Conservation (phyloP, 2,113 vertebrate genomes). For the Hemicordylus capensis region DNA sequence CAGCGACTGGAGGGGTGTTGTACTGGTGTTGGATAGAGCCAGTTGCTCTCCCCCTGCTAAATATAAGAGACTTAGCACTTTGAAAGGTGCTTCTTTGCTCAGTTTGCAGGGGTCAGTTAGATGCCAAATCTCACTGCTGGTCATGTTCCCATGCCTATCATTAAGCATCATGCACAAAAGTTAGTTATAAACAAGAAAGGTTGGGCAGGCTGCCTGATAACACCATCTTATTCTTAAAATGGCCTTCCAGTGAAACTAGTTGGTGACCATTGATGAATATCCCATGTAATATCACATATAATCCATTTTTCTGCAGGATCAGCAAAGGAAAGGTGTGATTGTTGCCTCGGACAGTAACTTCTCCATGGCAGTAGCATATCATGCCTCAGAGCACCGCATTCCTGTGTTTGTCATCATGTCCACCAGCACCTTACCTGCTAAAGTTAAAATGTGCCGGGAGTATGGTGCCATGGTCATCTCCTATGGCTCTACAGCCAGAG, state of each 20-base stretch:
- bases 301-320: slow-evolving; percentile 75
- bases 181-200: too few species aligned
- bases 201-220: too few species aligned
- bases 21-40: too few species aligned
- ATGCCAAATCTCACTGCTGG: too few species aligned
- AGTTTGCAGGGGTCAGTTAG: too few species aligned
- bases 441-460: slow-evolving; percentile 85
- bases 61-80: too few species aligned
- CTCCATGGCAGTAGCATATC: slow-evolving; percentile 87
- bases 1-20: too few species aligned
- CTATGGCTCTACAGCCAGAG: slow-evolving; percentile 77
- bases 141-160: too few species aligned
- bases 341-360: slow-evolving; percentile 88
- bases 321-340: slow-evolving; percentile 90
- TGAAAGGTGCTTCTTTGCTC: too few species aligned
- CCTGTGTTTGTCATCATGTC: slow-evolving; percentile 88
- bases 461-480: slow-evolving; percentile 89
- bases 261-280: neutral
- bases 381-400: slow-evolving; percentile 81
- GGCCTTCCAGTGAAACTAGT: neutral
- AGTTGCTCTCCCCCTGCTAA: too few species aligned
- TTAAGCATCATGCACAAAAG: too few species aligned
- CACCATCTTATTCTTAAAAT: neutral
- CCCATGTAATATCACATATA: neutral
- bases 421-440: slow-evolving; percentile 71